A percentile compares a stretch with the other conserved stretches of the same genome.
These are phyloP conservation scores for Acromyrmex echinatior DNA, from an alignment of 1,140 invertebrate species.

Conservation along the genomic window DNA sequence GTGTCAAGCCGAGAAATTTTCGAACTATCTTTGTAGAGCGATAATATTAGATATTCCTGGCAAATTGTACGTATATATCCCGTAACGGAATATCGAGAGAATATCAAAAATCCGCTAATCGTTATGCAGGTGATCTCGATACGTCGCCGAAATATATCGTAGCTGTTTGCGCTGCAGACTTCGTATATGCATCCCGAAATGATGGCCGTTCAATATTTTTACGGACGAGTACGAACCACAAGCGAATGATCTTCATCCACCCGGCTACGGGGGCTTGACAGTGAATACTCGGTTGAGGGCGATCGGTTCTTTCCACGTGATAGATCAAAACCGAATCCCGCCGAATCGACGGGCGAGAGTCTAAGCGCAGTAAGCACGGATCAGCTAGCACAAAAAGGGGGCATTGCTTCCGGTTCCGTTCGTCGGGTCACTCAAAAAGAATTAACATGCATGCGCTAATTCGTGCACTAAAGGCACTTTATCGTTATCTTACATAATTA, in stretches of 20 bases:
- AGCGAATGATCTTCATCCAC: constrained; percentile 54
- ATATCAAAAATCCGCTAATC: not conserved
- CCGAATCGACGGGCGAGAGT: constrained; percentile 59
- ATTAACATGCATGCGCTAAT: constrained; percentile 71
- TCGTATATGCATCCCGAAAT: not conserved
- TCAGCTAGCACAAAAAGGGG: constrained; percentile 73
- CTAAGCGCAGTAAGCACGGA: constrained; percentile 48
- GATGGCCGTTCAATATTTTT: constrained; percentile 55
- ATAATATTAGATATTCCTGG: not conserved
- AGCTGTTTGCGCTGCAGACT: not conserved
- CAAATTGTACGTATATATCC: not conserved
- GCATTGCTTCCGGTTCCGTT: constrained; percentile 73
- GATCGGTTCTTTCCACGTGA: constrained; percentile 72
- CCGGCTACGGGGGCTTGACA: constrained; percentile 54
- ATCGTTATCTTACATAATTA: not conserved
- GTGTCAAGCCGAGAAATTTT: too few species aligned
- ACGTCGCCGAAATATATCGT: constrained; percentile 4
- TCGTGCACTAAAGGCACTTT: constrained; percentile 54
- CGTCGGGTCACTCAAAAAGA: constrained; percentile 71
- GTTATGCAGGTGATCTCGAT: not conserved
- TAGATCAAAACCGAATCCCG: constrained; percentile 72
- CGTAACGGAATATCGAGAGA: not conserved
- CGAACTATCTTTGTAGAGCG: not conserved
- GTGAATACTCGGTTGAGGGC: constrained; percentile 57
- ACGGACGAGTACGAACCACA: constrained; percentile 17